A percentile compares a stretch with the other conserved stretches of the same genome.
Evolutionary conservation across 2,888 invertebrate genomes (phyloP).

Genomic region (Tupiocoris notatus): DNA sequence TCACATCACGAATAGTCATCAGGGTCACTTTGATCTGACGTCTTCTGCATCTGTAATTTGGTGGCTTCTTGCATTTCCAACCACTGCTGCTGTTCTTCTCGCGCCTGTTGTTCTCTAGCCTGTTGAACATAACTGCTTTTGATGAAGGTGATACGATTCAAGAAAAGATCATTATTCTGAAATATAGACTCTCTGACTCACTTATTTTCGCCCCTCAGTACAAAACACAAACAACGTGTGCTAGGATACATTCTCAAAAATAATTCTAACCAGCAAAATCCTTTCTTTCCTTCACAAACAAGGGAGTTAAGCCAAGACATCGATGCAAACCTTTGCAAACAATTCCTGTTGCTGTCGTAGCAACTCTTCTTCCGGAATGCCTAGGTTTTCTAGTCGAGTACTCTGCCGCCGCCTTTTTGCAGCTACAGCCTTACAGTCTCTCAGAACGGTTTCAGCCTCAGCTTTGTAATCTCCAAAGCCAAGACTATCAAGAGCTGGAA

Average conservation of each 20-base stretch:
- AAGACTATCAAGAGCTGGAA: slow-evolving; percentile 75
- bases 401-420: slow-evolving; percentile 92
- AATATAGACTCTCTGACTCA: too few species aligned
- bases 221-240: too few species aligned
- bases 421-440: slow-evolving; percentile 96
- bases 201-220: too few species aligned
- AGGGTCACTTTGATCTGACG: slow-evolving; percentile 59
- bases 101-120: slow-evolving; percentile 89
- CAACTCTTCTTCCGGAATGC: slow-evolving; percentile 97
- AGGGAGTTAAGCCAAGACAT: not conserved
- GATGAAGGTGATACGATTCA: too few species aligned
- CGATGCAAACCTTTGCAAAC: slow-evolving; percentile 81
- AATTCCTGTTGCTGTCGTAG: slow-evolving; percentile 94
- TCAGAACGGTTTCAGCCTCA: slow-evolving; percentile 91
- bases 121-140: too few species aligned
- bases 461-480: slow-evolving; percentile 92
- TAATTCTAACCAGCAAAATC: too few species aligned
- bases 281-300: too few species aligned
- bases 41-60: slow-evolving; percentile 55
- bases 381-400: slow-evolving; percentile 93
- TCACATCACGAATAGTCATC: slow-evolving; percentile 53
- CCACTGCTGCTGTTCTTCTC: slow-evolving; percentile 88
- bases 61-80: slow-evolving; percentile 70
- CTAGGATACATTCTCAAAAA: too few species aligned
- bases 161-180: too few species aligned